phyloP scores from a whole-genome alignment of 2,113 vertebrate species.

The Onychorhynchus coronatus region DNA sequence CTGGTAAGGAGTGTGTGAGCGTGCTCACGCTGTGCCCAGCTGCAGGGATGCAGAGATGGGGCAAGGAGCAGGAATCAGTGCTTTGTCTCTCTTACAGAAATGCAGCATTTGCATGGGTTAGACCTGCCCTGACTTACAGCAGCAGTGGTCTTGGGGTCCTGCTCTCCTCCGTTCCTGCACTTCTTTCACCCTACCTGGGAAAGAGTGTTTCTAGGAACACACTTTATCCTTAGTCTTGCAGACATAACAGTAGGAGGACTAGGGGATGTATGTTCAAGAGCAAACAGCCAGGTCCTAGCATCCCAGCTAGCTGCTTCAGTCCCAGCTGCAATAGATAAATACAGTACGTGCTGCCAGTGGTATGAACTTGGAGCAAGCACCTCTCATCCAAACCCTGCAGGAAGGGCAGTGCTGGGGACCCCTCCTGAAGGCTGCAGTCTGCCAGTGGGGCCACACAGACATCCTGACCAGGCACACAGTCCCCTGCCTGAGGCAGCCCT shows the following conservation, averaged over 20 bases:
- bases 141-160: neutral
- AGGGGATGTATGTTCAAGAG: neutral
- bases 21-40: neutral
- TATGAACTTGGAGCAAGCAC: neutral
- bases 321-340: neutral
- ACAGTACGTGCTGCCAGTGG: neutral
- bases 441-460: neutral
- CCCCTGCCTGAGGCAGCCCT: neutral
- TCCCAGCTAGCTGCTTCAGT: neutral
- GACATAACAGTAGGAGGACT: neutral
- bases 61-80: neutral
- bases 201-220: neutral
- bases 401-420: neutral
- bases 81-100: rapidly evolving
- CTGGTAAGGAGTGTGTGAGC: neutral
- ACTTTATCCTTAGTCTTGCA: neutral
- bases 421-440: neutral
- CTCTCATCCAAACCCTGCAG: neutral
- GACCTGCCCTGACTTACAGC: rapidly evolving
- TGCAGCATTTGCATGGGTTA: neutral
- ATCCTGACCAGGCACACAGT: neutral
- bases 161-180: neutral
- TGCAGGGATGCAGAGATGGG: neutral
- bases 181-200: neutral
- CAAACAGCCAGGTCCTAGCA: neutral